These are phyloP conservation scores for Papilio aristodemus DNA, from an alignment of 1,140 invertebrate species.

Conservation along the genomic window DNA sequence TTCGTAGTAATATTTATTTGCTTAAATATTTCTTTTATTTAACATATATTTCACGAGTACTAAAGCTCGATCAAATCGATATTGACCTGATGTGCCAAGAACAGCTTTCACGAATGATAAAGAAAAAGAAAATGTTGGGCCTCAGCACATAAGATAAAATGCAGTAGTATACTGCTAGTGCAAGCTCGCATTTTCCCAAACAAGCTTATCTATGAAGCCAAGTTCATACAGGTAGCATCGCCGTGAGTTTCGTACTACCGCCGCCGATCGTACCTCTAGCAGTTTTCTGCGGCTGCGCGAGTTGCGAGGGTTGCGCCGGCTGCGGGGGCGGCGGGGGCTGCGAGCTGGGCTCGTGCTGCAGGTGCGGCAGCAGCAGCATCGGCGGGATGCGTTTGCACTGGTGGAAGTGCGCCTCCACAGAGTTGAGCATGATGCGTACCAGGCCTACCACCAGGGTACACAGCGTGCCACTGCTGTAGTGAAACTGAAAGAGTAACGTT, in stretches of 20 bases:
- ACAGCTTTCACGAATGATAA: too few species aligned
- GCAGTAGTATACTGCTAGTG: too few species aligned
- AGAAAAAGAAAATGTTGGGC: too few species aligned
- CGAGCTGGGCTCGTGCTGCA: background rate
- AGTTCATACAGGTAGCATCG: too few species aligned
- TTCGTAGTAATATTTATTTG: background rate
- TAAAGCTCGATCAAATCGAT: too few species aligned
- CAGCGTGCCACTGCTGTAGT: slow-evolving; percentile 91
- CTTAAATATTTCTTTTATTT: background rate
- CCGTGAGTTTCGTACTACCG: too few species aligned
- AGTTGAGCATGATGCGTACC: slow-evolving; percentile 96
- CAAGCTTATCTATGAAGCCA: too few species aligned
- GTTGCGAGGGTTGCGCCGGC: slow-evolving; percentile 33
- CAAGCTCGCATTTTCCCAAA: too few species aligned
- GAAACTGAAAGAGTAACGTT: slow-evolving; percentile 84
- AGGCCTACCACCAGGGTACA: slow-evolving; percentile 90
- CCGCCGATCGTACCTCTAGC: background rate
- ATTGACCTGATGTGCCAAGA: too few species aligned
- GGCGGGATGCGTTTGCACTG: slow-evolving; percentile 90
- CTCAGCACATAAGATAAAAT: too few species aligned
- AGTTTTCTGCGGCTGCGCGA: slow-evolving; percentile 17
- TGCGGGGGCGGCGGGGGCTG: slow-evolving; percentile 25
- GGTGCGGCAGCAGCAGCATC: slow-evolving; percentile 76
- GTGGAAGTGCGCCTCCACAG: slow-evolving; percentile 94
- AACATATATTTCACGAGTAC: too few species aligned